These are phyloP conservation scores for Meandrusa payeni DNA, from an alignment of 2,888 invertebrate species.

Conservation along the genomic window DNA sequence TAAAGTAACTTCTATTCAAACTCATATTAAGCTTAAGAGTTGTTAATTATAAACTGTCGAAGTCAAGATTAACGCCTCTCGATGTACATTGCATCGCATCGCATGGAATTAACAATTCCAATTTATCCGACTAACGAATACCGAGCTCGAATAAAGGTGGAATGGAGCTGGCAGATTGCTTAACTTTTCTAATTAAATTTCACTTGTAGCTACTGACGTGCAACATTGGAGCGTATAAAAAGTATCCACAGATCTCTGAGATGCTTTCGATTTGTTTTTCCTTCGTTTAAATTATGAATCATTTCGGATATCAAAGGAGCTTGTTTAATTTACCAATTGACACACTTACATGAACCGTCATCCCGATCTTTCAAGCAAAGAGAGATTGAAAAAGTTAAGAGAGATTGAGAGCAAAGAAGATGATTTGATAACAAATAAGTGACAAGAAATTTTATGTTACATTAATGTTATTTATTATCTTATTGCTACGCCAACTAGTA, in stretches of 20 bases:
- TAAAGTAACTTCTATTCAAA: slow-evolving; percentile 9
- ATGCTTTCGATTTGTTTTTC: not conserved
- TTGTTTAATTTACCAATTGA: too few relatives aligned
- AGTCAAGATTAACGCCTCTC: slow-evolving; percentile 36
- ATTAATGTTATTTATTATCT: too few relatives aligned
- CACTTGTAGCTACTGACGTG: slow-evolving; percentile 35
- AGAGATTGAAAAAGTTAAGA: too few relatives aligned
- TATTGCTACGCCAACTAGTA: too few relatives aligned
- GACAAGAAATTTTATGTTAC: too few relatives aligned
- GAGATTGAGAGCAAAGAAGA: too few relatives aligned
- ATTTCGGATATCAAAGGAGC: too few relatives aligned
- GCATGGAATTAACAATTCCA: slow-evolving; percentile 46
- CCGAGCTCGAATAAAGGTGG: slow-evolving; percentile 41
- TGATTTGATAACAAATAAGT: too few relatives aligned
- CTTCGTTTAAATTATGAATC: too few relatives aligned
- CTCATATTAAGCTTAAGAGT: slow-evolving; percentile 14
- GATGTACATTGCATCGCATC: slow-evolving; percentile 13
- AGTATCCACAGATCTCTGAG: not conserved
- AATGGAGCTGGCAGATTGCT: slow-evolving; percentile 49
- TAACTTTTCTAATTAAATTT: slow-evolving; percentile 60
- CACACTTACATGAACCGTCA: too few relatives aligned
- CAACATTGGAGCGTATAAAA: slow-evolving; percentile 22
- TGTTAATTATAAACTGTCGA: slow-evolving; percentile 16
- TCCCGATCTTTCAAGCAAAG: too few relatives aligned
- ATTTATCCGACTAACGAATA: slow-evolving; percentile 45